Evolutionary conservation across 2,888 invertebrate species (phyloP).

Genomic region (Trachelus tabidus): DNA sequence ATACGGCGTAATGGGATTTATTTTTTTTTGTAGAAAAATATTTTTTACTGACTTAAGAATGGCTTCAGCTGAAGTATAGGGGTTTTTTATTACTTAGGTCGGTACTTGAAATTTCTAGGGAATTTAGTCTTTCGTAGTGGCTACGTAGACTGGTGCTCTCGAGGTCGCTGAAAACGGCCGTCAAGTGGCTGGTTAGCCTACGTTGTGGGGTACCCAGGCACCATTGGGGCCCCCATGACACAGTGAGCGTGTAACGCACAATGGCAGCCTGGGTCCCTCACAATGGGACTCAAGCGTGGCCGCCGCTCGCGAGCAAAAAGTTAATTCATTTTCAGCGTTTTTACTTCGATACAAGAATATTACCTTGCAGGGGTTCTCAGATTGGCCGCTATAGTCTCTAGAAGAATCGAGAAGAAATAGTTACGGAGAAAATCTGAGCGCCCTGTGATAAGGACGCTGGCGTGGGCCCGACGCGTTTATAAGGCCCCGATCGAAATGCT

Average conservation of each 20-base stretch:
- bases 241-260: slow-evolving; percentile 31
- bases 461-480: background rate
- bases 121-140: background rate
- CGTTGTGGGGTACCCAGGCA: background rate
- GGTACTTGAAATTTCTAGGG: background rate
- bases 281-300: slow-evolving; percentile 48
- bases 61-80: background rate
- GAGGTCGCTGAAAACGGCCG: background rate
- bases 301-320: slow-evolving; percentile 50
- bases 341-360: slow-evolving; percentile 54
- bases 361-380: slow-evolving; percentile 47
- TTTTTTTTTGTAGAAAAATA: background rate
- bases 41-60: background rate
- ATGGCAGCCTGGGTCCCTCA: slow-evolving; percentile 32
- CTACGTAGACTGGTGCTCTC: background rate
- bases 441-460: background rate
- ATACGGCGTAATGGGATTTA: background rate
- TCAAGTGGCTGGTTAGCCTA: background rate
- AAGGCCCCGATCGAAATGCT: background rate
- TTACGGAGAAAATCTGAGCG: background rate
- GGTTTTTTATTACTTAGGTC: background rate
- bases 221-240: slow-evolving; percentile 2
- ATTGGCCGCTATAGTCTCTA: background rate
- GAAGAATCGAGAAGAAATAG: background rate
- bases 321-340: slow-evolving; percentile 61